Conservation (phyloP, 2,888 invertebrate genomes). For the Coremacera marginata region DNA sequence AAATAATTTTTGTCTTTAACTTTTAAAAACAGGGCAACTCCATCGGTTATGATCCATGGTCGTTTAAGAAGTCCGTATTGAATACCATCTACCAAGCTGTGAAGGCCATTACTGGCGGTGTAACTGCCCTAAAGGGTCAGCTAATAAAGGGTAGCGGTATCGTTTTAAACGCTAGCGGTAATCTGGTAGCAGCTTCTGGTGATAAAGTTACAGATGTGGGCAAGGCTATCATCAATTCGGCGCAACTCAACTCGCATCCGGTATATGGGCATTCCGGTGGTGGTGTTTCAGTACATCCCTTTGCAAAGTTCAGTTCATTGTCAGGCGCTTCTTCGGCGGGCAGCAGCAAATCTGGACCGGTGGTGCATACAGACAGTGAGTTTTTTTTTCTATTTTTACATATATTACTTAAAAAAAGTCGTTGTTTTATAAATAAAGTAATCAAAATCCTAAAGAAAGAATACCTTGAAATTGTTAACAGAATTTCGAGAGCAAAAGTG, state of each 20-base stretch:
- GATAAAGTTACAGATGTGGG: constrained; percentile 85
- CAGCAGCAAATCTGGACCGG: constrained; percentile 58
- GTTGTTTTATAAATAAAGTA: too few relatives aligned
- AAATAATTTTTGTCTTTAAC: not conserved
- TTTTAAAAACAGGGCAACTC: constrained; percentile 60
- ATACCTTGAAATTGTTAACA: too few relatives aligned
- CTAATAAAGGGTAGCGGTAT: constrained; percentile 87
- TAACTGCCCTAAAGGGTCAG: constrained; percentile 89
- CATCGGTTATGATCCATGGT: constrained; percentile 76
- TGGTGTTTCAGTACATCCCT: constrained; percentile 58
- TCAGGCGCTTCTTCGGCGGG: constrained; percentile 65
- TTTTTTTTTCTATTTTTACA: too few relatives aligned
- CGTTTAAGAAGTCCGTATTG: constrained; percentile 84
- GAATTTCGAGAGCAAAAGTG: too few relatives aligned
- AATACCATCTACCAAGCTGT: constrained; percentile 88
- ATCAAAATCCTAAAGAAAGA: too few relatives aligned
- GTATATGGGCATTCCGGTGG: constrained; percentile 54
- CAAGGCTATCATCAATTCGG: constrained; percentile 82
- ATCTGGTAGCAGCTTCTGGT: constrained; percentile 80
- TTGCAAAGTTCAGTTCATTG: constrained; percentile 62
- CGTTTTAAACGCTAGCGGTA: constrained; percentile 75
- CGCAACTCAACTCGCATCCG: constrained; percentile 74
- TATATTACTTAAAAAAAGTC: too few relatives aligned
- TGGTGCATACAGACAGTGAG: constrained; percentile 67
- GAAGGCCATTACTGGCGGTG: constrained; percentile 89